Evolutionary conservation across 2,888 invertebrate species (phyloP), one percentile per base, ranked within the genome.

Genomic region (Linnaemya vulpina): DNA sequence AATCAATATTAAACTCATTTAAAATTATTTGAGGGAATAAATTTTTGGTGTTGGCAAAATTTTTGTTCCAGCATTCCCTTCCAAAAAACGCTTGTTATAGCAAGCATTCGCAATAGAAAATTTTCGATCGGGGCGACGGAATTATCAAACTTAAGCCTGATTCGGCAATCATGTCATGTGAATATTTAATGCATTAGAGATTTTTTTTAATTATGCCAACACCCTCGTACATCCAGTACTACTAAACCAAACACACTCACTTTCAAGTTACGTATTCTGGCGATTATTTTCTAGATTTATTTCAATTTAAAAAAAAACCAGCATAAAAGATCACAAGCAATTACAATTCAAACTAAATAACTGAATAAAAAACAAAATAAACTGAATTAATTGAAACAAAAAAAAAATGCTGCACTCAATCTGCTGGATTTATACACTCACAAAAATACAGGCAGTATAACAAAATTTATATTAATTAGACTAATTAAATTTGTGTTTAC

Each of bases 401-500:
- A 73, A 65, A 38, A 60, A 58, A 80, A 73, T 43, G 13, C 62
- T 60, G 60, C 10, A 62, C 53, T 43, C 30, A 53, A 65, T 68
- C 40, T 68, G 43, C 40, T 67, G 5, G 10, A 51, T 51, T 74
- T 20, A 40, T 58, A 74, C 81, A 68, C 60, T 68, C 67, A 65
- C 3, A 58, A 25, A 65, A 82, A 62, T 38, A 70, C 65, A 38
- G 17, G 17, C 25, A 53, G 10, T 53, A n/a, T 40, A 51, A 20
- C 30, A 10, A 70, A 74, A 73, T 43, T 40, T 53, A 55, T 70
- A 80, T 60, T 80, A 80, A 82, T 86, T 83, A 77, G 55, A 82
- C 81, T 84, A 86, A 86, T 87, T 86, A 80, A 86, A 86, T 86
- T 84, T 83, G 81, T 80, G 62, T 84, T 74, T 74, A 80, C 67